Percentiles rank a stretch among this genome's conserved stretches.
phyloP scores from a whole-genome alignment of 2,113 vertebrate species.

The Tinamus guttatus region DNA sequence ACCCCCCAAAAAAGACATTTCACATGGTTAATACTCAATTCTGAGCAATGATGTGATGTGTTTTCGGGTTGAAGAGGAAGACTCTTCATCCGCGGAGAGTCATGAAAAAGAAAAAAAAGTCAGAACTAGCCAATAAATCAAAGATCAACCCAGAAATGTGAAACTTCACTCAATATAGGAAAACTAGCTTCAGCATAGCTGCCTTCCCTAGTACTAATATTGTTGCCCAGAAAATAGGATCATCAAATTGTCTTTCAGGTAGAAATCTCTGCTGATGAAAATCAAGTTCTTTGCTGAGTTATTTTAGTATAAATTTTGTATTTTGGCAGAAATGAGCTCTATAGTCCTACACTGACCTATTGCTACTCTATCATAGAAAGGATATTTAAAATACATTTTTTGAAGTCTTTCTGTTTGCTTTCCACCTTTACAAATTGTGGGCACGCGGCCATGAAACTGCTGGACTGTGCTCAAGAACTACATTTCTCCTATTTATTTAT shows the following conservation, averaged over 20 bases:
- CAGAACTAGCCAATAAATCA: not conserved
- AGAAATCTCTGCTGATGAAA: not conserved
- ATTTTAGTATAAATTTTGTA: not conserved
- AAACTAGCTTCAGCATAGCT: not conserved
- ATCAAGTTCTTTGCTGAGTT: not conserved
- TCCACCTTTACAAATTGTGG: not conserved
- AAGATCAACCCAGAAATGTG: not conserved
- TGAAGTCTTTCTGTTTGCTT: not conserved
- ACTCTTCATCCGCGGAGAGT: not conserved
- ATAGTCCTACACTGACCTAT: not conserved
- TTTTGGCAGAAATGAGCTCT: not conserved
- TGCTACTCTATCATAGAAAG: not conserved
- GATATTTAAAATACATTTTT: not conserved
- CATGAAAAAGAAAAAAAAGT: not conserved
- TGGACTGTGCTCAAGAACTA: not conserved
- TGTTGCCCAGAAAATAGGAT: not conserved
- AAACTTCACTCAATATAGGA: not conserved
- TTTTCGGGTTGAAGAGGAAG: not conserved
- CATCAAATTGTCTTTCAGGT: too few relatives aligned
- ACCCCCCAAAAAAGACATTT: not conserved
- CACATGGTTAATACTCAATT: not conserved
- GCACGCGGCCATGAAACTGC: not conserved
- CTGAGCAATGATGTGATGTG: not conserved
- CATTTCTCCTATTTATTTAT: not conserved
- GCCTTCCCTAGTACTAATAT: not conserved